These are phyloP conservation scores for Trogon melanurus DNA, from an alignment of 2,113 vertebrate genomes.

Conservation along the genomic window DNA sequence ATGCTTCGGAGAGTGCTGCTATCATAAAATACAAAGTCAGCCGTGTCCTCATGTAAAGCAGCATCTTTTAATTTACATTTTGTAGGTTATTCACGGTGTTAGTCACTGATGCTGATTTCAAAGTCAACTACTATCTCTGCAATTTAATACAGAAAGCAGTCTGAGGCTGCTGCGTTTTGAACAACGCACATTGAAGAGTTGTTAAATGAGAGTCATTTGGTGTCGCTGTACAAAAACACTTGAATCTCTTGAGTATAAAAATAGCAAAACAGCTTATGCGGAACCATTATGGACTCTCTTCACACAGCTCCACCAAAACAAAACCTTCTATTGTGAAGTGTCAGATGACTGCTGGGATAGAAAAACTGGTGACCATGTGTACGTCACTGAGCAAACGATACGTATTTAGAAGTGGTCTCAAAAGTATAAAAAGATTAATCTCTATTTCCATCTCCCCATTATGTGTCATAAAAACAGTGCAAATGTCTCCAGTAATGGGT, in stretches of 20 bases:
- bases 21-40: not conserved
- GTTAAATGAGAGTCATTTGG: not conserved
- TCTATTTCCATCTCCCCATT: not conserved
- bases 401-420: not conserved
- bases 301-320: not conserved
- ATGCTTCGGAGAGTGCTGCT: not conserved
- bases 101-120: not conserved
- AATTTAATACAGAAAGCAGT: not conserved
- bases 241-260: constrained; percentile 28
- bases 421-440: not conserved
- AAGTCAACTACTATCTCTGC: not conserved
- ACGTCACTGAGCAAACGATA: not conserved
- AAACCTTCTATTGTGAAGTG: not conserved
- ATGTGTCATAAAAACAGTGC: not conserved
- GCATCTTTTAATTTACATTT: not conserved
- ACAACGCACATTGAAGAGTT: not conserved
- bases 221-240: not conserved
- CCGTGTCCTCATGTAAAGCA: not conserved
- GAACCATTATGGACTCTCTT: not conserved
- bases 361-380: not conserved
- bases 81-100: not conserved
- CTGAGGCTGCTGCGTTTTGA: not conserved
- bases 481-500: not conserved
- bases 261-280: constrained; percentile 13
- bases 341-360: not conserved